These are phyloP conservation scores for Deilephila elpenor DNA, from an alignment of 2,888 invertebrate species.

Conservation along the genomic window DNA sequence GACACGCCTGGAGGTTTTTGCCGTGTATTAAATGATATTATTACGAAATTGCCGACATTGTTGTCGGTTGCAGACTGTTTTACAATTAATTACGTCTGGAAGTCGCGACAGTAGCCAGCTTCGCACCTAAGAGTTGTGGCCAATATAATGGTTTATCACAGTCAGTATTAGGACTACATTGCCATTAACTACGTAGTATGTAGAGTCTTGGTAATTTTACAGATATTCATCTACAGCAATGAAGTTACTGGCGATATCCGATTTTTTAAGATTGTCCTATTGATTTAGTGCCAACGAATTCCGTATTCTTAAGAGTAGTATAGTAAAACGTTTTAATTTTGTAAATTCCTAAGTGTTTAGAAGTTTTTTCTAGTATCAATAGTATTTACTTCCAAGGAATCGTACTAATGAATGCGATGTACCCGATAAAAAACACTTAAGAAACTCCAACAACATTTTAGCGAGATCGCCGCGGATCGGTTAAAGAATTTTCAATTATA, in stretches of 20 bases:
- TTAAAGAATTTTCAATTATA: conserved; percentile 18
- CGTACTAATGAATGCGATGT: neutral
- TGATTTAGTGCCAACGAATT: too few relatives aligned
- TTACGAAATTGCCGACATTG: conserved; percentile 22
- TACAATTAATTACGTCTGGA: conserved; percentile 38
- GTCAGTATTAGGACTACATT: neutral
- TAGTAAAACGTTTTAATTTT: too few relatives aligned
- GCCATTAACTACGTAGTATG: too few relatives aligned
- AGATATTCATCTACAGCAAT: neutral
- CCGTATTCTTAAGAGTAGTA: too few relatives aligned
- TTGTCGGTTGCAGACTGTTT: conserved; percentile 29
- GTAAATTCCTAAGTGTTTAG: too few relatives aligned
- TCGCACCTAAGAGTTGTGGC: neutral
- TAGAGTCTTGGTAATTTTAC: neutral
- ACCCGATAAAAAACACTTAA: neutral
- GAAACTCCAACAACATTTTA: neutral
- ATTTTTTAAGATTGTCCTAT: too few relatives aligned
- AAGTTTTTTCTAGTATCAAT: neutral
- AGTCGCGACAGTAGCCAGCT: conserved; percentile 26
- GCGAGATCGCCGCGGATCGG: neutral
- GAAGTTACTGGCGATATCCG: too few relatives aligned
- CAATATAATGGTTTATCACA: conserved; percentile 1
- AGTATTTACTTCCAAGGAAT: neutral
- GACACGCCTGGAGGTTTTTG: neutral
- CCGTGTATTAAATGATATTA: conserved; percentile 27